phyloP scores from a whole-genome alignment of 2,113 vertebrate genomes.

The Salvelinus sp. region DNA sequence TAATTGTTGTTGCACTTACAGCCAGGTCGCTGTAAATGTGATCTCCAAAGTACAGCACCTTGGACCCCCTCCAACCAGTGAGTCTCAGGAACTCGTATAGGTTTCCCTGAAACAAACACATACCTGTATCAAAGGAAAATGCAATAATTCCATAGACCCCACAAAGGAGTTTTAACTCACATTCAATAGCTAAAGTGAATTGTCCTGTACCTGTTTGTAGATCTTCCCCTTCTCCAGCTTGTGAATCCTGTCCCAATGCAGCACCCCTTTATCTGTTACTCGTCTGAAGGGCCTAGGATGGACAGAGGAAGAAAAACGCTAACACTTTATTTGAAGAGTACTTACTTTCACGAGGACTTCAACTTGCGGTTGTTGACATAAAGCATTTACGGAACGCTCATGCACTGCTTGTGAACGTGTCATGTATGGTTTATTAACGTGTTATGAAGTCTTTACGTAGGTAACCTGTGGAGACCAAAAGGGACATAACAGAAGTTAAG shows the following conservation, averaged over 20 bases:
- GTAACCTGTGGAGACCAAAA: no score
- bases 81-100: conserved; percentile 97
- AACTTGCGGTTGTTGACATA: no score
- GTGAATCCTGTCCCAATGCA: conserved; percentile 97
- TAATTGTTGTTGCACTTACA: conserved; percentile 73
- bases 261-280: conserved; percentile 89
- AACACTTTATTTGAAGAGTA: no score
- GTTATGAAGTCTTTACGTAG: no score
- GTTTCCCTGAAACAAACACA: conserved; percentile 81
- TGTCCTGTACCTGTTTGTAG: conserved; percentile 90
- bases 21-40: conserved; percentile 99
- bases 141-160: no score
- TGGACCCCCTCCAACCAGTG: conserved; percentile 96
- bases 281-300: conserved; percentile 88
- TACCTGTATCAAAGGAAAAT: no score
- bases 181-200: background rate
- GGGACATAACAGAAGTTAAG: background rate
- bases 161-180: no score
- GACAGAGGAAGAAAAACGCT: conserved; percentile 39
- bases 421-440: no score
- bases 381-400: no score
- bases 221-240: conserved; percentile 93
- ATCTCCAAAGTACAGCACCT: conserved; percentile 97
- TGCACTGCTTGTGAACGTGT: no score
- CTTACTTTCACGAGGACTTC: no score